phyloP scores from a whole-genome alignment of 1,140 invertebrate genomes.

The Cylas formicarius region DNA sequence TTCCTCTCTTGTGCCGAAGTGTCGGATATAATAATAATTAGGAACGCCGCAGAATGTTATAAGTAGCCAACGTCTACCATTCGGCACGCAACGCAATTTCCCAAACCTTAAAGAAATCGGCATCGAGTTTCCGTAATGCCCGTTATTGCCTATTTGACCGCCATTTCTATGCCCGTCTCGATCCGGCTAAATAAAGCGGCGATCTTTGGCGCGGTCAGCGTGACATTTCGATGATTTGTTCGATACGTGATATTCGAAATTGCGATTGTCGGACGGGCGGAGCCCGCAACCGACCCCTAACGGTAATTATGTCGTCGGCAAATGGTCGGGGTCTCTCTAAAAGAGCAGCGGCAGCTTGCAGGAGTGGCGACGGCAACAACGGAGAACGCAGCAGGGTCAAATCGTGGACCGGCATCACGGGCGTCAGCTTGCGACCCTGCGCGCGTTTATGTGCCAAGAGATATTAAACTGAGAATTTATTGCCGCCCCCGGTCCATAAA shows the following conservation, averaged over 20 bases:
- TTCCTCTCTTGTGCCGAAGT: too few relatives aligned
- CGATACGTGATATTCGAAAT: conserved; percentile 30
- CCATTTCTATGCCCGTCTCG: conserved; percentile 39
- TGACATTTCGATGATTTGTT: conserved; percentile 38
- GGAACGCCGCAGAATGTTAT: too few relatives aligned
- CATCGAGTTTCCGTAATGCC: conserved; percentile 28
- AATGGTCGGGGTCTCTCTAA: conserved; percentile 22
- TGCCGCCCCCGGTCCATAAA: conserved; percentile 31
- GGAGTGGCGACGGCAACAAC: conserved; percentile 14
- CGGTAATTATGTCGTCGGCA: conserved; percentile 34
- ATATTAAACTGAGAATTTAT: conserved; percentile 41
- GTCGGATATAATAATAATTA: too few relatives aligned
- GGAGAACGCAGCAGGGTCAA: conserved; percentile 27
- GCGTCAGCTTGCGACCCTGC: conserved; percentile 39
- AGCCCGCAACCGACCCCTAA: conserved; percentile 12
- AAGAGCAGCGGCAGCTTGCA: conserved; percentile 12
- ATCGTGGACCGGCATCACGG: conserved; percentile 35
- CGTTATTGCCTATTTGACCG: conserved; percentile 37
- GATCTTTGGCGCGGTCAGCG: conserved; percentile 31
- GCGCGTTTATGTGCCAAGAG: conserved; percentile 35
- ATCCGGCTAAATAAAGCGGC: conserved; percentile 31
- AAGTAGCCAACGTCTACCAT: too few relatives aligned
- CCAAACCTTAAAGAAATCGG: conserved; percentile 35
- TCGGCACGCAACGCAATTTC: conserved; percentile 21
- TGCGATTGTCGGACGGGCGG: conserved; percentile 7